Base-by-base conservation (phyloP, 2,888 invertebrate species). In the Mechanitis mazaeus region DNA sequence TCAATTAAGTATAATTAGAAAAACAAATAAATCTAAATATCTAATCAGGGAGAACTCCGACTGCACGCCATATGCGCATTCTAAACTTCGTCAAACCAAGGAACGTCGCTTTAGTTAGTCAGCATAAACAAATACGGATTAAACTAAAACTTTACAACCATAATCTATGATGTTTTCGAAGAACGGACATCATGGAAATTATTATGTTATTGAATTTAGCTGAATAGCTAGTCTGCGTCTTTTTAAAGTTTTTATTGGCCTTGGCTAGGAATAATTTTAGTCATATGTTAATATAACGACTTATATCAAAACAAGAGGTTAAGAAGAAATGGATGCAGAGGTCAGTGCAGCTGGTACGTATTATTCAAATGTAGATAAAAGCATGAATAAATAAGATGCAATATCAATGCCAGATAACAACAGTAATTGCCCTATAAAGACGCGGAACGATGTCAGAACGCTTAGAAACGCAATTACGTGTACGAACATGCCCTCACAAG, bases 341-440 rank as follows among this genome's bases (percentile, higher is more conserved):
- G 78, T 80, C 78, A 82, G 72, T 79, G 77, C 82, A 83, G 79
- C 78, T 78, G 77, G 73, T 71, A 74, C 80, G 73, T 82, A 77
- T 82, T 85, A 85, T 86, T 83, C 74, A 80, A 81, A 84, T 82
- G 78, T 79, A 74, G 71, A 82, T 80, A 69, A 70, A 67, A 68
- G 72, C 73, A 82, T 81, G 82, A 85, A 87, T 86, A 85, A 85
- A 87, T 85, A 77, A 85, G 80, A 86, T 87, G 87, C 85, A 87
- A 84, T 86, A 88, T 86, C 87, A 87, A 88, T 86, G 87, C 85
- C 86, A 88, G 87, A 87, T 88, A 87, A 87, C 81, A 81, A 75
- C 84, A 78, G 83, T 86, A 86, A 88, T 87, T 87, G 85, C 85
- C 81, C 86, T 87, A 88, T 88, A 87, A 88, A 88, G 84, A 81